These are phyloP conservation scores for Gastracanthus pulcherrimus DNA, from an alignment of 2,888 invertebrate species.

Conservation along the genomic window DNA sequence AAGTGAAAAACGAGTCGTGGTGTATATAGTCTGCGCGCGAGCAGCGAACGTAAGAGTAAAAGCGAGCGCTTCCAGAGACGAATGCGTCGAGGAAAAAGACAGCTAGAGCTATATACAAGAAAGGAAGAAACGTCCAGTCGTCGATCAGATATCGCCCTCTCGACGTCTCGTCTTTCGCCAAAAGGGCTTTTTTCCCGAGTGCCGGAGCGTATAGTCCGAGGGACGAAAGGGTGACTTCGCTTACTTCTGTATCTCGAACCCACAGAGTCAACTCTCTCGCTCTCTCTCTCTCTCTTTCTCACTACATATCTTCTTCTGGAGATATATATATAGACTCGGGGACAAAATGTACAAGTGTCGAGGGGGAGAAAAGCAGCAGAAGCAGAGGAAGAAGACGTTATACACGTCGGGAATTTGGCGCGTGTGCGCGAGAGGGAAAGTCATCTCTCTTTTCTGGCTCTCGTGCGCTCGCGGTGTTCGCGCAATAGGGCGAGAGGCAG, in stretches of 20 bases:
- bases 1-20: slow-evolving; percentile 35
- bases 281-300: too few species aligned
- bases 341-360: background rate
- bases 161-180: slow-evolving; percentile 25
- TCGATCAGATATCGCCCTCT: slow-evolving; percentile 32
- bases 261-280: background rate
- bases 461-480: too few species aligned
- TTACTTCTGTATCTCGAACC: background rate
- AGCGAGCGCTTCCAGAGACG: too few species aligned
- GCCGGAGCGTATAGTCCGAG: too few species aligned
- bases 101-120: background rate
- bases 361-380: too few species aligned
- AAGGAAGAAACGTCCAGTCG: background rate
- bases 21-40: background rate
- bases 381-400: background rate
- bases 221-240: slow-evolving; percentile 5
- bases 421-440: slow-evolving; percentile 15
- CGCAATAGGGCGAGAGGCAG: slow-evolving; percentile 28
- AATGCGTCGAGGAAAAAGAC: background rate
- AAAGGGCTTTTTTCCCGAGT: background rate
- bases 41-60: too few species aligned
- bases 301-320: background rate
- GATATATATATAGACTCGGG: background rate
- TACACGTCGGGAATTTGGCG: too few species aligned
- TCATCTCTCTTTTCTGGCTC: background rate